phyloP scores from a whole-genome alignment of 2,113 vertebrate genomes.

The Callospermophilus lateralis region DNA sequence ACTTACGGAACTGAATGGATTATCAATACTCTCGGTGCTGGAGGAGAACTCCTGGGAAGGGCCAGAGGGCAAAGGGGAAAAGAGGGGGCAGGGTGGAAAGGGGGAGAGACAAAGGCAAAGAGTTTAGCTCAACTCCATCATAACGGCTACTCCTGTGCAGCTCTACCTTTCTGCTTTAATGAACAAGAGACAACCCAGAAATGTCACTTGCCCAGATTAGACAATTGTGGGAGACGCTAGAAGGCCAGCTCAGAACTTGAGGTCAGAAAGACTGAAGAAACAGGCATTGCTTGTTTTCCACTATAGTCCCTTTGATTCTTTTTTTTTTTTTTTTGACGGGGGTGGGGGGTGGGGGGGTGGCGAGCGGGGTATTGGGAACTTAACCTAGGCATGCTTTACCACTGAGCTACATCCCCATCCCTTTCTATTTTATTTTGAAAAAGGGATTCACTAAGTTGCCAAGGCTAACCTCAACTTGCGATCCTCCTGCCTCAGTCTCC shows the following conservation, averaged over 20 bases:
- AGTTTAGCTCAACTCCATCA: constrained; percentile 85
- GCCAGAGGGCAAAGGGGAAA: constrained; percentile 76
- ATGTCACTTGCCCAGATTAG: not conserved
- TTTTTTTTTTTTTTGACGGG: no score
- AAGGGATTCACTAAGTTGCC: no score
- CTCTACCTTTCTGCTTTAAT: constrained; percentile 45
- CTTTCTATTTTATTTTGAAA: no score
- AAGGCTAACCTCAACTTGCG: no score
- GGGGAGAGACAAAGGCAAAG: constrained; percentile 87
- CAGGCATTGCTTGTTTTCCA: not conserved
- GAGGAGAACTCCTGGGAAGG: constrained; percentile 94
- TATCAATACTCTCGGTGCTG: constrained; percentile 94
- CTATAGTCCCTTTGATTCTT: not conserved
- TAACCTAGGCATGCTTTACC: no score
- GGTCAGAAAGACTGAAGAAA: constrained; percentile 5
- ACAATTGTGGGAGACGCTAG: not conserved
- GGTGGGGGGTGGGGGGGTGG: no score
- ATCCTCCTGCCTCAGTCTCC: no score
- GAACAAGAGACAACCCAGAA: constrained; percentile 9
- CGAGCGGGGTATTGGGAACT: no score
- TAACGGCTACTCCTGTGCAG: constrained; percentile 8
- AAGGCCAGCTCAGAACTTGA: not conserved
- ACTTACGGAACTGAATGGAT: constrained; percentile 95
- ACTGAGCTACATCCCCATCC: no score
- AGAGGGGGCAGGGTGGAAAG: constrained; percentile 78